These are phyloP conservation scores for Sphaerophoria rueppellii DNA, from an alignment of 2,888 invertebrate genomes.

Conservation along the genomic window DNA sequence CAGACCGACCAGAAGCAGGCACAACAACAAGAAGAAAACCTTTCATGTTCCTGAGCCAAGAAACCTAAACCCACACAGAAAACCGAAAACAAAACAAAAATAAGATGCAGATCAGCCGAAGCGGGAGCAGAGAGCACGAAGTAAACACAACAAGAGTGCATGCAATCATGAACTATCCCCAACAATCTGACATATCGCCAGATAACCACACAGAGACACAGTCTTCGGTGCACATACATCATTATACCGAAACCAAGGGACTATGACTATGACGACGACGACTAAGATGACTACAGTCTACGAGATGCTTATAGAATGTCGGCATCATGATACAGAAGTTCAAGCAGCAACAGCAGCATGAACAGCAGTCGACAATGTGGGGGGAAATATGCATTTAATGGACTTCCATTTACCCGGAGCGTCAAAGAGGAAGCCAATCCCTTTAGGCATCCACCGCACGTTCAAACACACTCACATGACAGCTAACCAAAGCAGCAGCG, in stretches of 20 bases:
- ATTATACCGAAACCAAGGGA: conserved; percentile 60
- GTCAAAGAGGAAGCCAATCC: conserved; percentile 72
- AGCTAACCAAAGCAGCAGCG: conserved; percentile 10
- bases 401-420: conserved; percentile 73
- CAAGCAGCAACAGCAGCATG: conserved; percentile 40
- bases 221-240: conserved; percentile 65
- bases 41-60: conserved; percentile 33
- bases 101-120: conserved; percentile 16
- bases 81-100: not conserved
- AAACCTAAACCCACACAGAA: not conserved
- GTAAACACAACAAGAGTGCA: conserved; percentile 70
- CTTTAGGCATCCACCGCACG: conserved; percentile 70
- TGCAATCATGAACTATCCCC: conserved; percentile 71
- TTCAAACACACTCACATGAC: conserved; percentile 44
- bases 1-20: conserved; percentile 15
- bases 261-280: conserved; percentile 66
- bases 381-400: conserved; percentile 72
- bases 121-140: conserved; percentile 37
- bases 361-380: conserved; percentile 38
- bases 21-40: conserved; percentile 24
- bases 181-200: conserved; percentile 68
- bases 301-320: conserved; percentile 28
- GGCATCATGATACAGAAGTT: conserved; percentile 66
- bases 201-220: conserved; percentile 65
- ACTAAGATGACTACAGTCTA: conserved; percentile 20